Evolutionary conservation across 2,113 vertebrate genomes (phyloP), one percentile per base, ranked within the genome.

Genomic region (Peromyscus polionotus): DNA sequence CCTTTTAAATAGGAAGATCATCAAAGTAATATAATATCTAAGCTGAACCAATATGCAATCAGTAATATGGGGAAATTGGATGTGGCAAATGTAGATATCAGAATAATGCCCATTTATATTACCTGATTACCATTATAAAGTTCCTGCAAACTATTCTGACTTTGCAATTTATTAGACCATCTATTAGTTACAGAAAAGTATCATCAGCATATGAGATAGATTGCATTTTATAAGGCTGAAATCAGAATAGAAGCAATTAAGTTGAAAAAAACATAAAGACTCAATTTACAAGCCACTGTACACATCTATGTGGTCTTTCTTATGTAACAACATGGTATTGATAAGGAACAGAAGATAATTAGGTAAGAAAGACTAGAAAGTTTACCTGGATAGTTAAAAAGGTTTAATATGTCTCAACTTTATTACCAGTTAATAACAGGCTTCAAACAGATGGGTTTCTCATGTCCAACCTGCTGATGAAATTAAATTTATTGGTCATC

Each of bases 181-280:
- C 98, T 98, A 98, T 98, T 98, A 96, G 97, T 97, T 98, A 97
- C 89, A 98, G 95, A 92, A 68, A 96, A 51, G 68, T 83, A n/a
- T 95, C 97, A 94, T 97, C 96, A 97, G 68, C 96, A 97, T 97
- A 95, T 96, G 10, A 96, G 97, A 98, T 93, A 84, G 95, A 98
- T 65, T 86, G 76, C 89, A 95, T 98, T 98, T 97, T 96, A 94
- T 68, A 95, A 94, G 83, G 87, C 76, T 95, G 48, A 94, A 97
- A 95, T 91, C n/a, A 96, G 75, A 96, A 51, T 91, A 95, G 96
- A 96, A 84, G 90, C 39, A 97, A 79, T 70, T 57, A 97, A 96
- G 81, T 79, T 97, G 81, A 98, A 98, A 84, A 90, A 87, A 95
- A 20, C 0, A 67, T 61, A 88, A 85, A 84, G 88, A 94, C 95